Evolutionary conservation across 2,888 invertebrate genomes (phyloP), one percentile per base, ranked within the genome.

Genomic region (Leucoma salicis): DNA sequence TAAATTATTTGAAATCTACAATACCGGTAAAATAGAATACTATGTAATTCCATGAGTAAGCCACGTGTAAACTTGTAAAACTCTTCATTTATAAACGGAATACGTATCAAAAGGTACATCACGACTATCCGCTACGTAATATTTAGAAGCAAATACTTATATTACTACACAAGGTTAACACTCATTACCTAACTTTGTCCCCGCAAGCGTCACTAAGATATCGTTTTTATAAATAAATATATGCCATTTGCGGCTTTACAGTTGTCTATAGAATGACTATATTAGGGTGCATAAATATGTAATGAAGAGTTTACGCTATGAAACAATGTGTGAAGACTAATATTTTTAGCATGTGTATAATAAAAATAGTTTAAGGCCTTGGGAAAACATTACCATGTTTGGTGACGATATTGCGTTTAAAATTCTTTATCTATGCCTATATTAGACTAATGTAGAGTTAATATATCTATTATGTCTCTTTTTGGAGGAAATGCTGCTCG

Each of bases 151-250:
- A 44, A 12, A 11, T 27, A 27, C 36, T 39, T 50, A 45, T 64
- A 68, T 70, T 64, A 61, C 55, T 29, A 57, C 66, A 67, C 74
- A 78, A 78, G 76, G 78, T 65, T 63, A 60, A 18, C 28, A 38
- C 15, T 29, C 48, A 47, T 63, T 54, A 55, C 49, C 46, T 56
- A 53, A 55, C 48, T 36, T 16, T 35, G 39, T 35, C 29, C 32
- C 18, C 29, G 29, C 13, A 29, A 29, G 13, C 14, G 11, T 29
- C 29, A n/a, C 21, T 21, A 4, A 5, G 6, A 21, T 8, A 21
- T 1, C 21, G 21, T 21, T 8, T 2, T 4, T 5, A 3, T 21
- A n/a, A n/a, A n/a, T n/a, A n/a, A n/a, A n/a, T n/a, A n/a, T 5
- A 21, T 5, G 8, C 21, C 8, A 21, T 21, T 8, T 21, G 8